Conservation (phyloP, 2,888 invertebrate species). For the Andricus quercusramuli region DNA sequence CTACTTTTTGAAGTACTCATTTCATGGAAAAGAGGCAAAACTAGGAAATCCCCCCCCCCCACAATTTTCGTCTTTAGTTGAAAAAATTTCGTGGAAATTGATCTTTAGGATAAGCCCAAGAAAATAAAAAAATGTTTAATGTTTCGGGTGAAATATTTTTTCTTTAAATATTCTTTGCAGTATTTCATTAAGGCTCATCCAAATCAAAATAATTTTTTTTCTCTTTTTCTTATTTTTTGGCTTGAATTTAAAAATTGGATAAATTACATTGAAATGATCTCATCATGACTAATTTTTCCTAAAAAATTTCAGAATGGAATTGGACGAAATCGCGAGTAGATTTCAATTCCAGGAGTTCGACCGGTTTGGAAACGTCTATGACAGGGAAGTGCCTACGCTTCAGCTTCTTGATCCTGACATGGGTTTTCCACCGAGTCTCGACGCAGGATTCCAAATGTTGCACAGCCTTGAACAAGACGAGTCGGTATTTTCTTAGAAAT, state of each 20-base stretch:
- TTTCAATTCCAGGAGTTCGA: slow-evolving; percentile 74
- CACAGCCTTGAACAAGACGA: slow-evolving; percentile 83
- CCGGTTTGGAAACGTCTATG: slow-evolving; percentile 73
- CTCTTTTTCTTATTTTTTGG: too few relatives aligned
- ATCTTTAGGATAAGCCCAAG: too few relatives aligned
- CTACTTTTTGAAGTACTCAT: too few relatives aligned
- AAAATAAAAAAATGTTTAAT: too few relatives aligned
- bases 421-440: slow-evolving; percentile 80
- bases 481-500: slow-evolving; percentile 63
- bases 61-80: too few relatives aligned
- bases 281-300: not conserved
- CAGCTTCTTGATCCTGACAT: slow-evolving; percentile 76
- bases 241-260: not conserved
- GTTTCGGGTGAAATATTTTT: too few relatives aligned
- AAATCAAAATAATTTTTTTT: too few relatives aligned
- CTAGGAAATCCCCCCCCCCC: too few relatives aligned
- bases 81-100: too few relatives aligned
- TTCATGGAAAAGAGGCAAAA: too few relatives aligned
- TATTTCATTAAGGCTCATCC: too few relatives aligned
- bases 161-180: too few relatives aligned
- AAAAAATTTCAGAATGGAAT: slow-evolving; percentile 66
- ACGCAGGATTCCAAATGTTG: slow-evolving; percentile 84
- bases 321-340: slow-evolving; percentile 73
- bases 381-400: slow-evolving; percentile 74
- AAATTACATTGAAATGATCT: not conserved